Percentiles rank a stretch among this genome's conserved stretches.
Evolutionary conservation across 2,888 invertebrate genomes (phyloP).

Genomic region (Andrena trimmerana): DNA sequence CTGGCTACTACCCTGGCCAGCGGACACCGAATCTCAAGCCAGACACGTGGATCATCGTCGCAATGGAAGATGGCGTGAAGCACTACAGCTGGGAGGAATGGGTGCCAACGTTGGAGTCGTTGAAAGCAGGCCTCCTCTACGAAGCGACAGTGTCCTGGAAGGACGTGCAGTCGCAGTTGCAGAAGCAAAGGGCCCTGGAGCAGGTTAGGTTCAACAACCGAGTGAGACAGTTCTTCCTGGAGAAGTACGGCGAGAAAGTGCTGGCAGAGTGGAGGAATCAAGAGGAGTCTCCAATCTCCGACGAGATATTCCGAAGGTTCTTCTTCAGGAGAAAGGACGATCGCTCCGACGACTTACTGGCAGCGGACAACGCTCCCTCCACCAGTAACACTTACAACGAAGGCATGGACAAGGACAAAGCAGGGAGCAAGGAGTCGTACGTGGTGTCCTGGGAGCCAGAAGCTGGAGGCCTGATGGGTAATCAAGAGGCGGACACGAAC

Average conservation of each 20-base stretch:
- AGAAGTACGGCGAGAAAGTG: slow-evolving; percentile 80
- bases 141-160: slow-evolving; percentile 83
- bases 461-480: slow-evolving; percentile 83
- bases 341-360: slow-evolving; percentile 59
- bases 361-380: slow-evolving; percentile 71
- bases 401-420: slow-evolving; percentile 50
- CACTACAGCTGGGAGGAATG: slow-evolving; percentile 82
- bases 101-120: slow-evolving; percentile 79
- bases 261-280: slow-evolving; percentile 79
- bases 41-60: slow-evolving; percentile 81
- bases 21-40: slow-evolving; percentile 73
- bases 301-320: slow-evolving; percentile 80
- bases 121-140: slow-evolving; percentile 80
- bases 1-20: slow-evolving; percentile 78
- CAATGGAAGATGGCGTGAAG: slow-evolving; percentile 77
- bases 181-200: slow-evolving; percentile 76
- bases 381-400: slow-evolving; percentile 64
- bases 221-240: slow-evolving; percentile 79
- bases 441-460: slow-evolving; percentile 84
- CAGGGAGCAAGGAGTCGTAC: slow-evolving; percentile 73
- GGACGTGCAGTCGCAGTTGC: slow-evolving; percentile 76
- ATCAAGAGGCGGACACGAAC: slow-evolving; percentile 82
- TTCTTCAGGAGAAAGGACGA: slow-evolving; percentile 79
- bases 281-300: slow-evolving; percentile 78
- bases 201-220: slow-evolving; percentile 80